Base-by-base conservation (phyloP, 2,888 invertebrate species). In the Rotaria socialis region DNA sequence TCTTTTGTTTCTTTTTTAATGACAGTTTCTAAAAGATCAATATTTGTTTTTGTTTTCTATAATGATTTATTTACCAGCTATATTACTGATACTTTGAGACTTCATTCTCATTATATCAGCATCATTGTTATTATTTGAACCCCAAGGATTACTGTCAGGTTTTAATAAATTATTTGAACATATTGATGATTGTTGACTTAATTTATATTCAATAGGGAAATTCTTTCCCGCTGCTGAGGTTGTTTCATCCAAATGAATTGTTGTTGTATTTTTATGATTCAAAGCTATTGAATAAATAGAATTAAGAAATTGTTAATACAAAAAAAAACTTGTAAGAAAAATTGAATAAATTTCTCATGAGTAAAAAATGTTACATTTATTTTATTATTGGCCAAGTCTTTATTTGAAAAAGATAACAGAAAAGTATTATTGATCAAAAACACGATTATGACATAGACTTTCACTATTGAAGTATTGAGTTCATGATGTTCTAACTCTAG, bases 41-140 rank as follows among this genome's bases (percentile, higher is more conserved):
- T 52, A 3, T 52, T 52, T 52, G 5, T 56, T 56, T 56, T 56
- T 22, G 5, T 22, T 56, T 56, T 6, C 4, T 22, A 84, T 43
- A 7, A 56, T 35, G 10, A n/a, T 41, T 56, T 6, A n/a, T 22
- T 74, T 84, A 86, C 86, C 86, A 47, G 86, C 86, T 14, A 86
- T n/a, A 80, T 86, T 86, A 67, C 85, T 86, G 1, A 86, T 35
- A 84, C 86, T 86, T 47, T 80, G 80, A n/a, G 80, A 80, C n/a
- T 80, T 80, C 24, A 24, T 80, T 47, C 47, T 80, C 47, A 47
- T 47, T 19, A 19, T 5, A 16, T 80, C 80, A 43, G 11, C 8
- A 80, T 80, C 80, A 35, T 41, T 67, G 35, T 35, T 35, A 41
- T 19, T 41, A 27, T 14, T 67, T 19, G 67, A 0, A 67, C 35